Evolutionary conservation across 2,888 invertebrate genomes (phyloP).

Genomic region (Loripinus fragilis): DNA sequence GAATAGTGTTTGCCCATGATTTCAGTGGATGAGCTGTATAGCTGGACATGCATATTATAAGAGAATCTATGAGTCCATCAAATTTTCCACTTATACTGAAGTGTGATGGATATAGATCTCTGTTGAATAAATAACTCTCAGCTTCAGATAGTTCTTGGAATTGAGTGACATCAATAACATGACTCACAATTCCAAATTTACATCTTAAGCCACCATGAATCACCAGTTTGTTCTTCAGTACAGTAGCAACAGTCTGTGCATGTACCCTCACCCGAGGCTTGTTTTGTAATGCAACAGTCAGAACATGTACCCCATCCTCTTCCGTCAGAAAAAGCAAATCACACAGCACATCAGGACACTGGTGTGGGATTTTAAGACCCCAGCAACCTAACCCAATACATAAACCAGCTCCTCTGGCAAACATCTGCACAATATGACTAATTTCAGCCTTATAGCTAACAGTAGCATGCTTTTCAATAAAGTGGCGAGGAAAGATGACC

Average conservation of each 20-base stretch:
- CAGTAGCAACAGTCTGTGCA: conserved; percentile 53
- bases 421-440: conserved; percentile 34
- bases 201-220: conserved; percentile 69
- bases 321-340: conserved; percentile 64
- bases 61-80: conserved; percentile 64
- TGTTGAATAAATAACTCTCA: conserved; percentile 26
- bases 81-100: conserved; percentile 60
- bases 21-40: conserved; percentile 64
- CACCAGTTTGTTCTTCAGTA: conserved; percentile 66
- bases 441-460: conserved; percentile 49
- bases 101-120: conserved; percentile 69
- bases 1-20: conserved; percentile 34
- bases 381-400: conserved; percentile 69
- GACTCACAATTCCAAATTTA: conserved; percentile 66
- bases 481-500: conserved; percentile 64
- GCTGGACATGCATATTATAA: conserved; percentile 68
- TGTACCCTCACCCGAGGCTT: conserved; percentile 43
- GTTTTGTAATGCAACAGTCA: conserved; percentile 58
- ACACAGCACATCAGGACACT: conserved; percentile 55
- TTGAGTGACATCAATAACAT: conserved; percentile 53
- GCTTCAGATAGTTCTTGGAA: background rate
- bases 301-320: conserved; percentile 63
- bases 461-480: conserved; percentile 55
- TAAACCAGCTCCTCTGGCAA: conserved; percentile 39
- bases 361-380: conserved; percentile 62